Conservation (phyloP, 2,113 vertebrate genomes). For the Scatophagus argus region DNA sequence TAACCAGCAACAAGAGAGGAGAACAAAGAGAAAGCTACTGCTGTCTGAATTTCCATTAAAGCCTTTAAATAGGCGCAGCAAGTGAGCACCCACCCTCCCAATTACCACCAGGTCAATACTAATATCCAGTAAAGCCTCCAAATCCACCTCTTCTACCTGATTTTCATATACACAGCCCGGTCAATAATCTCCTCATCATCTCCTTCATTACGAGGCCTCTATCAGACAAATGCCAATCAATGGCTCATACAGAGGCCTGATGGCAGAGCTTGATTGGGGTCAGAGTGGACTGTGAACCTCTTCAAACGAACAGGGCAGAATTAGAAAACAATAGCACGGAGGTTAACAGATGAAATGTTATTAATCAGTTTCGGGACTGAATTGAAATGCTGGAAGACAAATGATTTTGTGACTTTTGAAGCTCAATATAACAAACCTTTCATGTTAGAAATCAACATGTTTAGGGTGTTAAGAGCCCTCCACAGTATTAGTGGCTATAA, state of each 20-base stretch:
- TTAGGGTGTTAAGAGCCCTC: not conserved
- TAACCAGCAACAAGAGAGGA: slow-evolving; percentile 16
- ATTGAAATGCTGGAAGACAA: slow-evolving; percentile 12
- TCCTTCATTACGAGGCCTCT: slow-evolving; percentile 62
- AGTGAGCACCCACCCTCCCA: slow-evolving; percentile 45
- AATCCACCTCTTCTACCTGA: slow-evolving; percentile 62
- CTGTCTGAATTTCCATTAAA: slow-evolving; percentile 55
- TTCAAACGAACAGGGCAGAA: slow-evolving; percentile 14
- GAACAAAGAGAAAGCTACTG: slow-evolving; percentile 12
- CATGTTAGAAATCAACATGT: not conserved
- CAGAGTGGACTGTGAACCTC: slow-evolving; percentile 40
- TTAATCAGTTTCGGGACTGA: slow-evolving; percentile 26
- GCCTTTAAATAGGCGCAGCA: slow-evolving; percentile 46
- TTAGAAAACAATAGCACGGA: slow-evolving; percentile 25
- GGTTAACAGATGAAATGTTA: slow-evolving; percentile 12
- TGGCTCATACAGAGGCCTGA: slow-evolving; percentile 47
- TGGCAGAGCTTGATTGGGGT: slow-evolving; percentile 65
- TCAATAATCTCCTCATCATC: slow-evolving; percentile 77
- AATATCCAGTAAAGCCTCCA: slow-evolving; percentile 72
- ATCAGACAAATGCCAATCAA: slow-evolving; percentile 77
- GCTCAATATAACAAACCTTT: not conserved
- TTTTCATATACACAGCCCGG: slow-evolving; percentile 57
- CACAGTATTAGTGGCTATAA: not conserved
- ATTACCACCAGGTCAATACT: slow-evolving; percentile 72
- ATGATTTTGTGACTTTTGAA: not conserved